Conservation (phyloP, 1,140 invertebrate genomes). For the Dufourea novaeangliae region DNA sequence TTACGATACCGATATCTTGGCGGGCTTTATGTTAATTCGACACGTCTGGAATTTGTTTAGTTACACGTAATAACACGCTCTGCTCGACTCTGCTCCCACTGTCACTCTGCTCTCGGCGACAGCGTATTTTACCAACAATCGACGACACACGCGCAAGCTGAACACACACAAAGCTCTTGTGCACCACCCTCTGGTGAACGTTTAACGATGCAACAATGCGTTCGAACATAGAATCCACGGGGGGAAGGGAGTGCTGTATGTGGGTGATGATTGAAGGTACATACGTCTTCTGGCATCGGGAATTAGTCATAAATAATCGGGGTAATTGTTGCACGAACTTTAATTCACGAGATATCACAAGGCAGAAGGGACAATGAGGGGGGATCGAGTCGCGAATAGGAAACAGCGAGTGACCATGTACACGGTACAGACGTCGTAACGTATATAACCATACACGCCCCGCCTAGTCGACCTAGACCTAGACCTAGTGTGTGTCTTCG, state of each 20-base stretch:
- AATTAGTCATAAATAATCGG: too few species aligned
- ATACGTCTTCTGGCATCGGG: too few species aligned
- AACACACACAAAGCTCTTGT: not conserved
- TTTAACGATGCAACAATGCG: slow-evolving; percentile 11
- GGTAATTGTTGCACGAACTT: too few species aligned
- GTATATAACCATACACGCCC: slow-evolving; percentile 35
- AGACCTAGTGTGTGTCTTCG: slow-evolving; percentile 67
- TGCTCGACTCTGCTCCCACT: not conserved
- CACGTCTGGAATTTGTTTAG: slow-evolving; percentile 34
- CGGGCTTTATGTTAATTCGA: slow-evolving; percentile 25
- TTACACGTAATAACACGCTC: slow-evolving; percentile 16
- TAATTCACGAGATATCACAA: too few species aligned
- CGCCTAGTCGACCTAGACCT: slow-evolving; percentile 76
- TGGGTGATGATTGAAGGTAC: too few species aligned
- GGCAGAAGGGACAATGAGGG: too few species aligned
- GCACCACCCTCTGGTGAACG: too few species aligned
- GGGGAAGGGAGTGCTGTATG: too few species aligned
- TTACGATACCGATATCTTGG: slow-evolving; percentile 17
- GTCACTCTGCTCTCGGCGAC: not conserved
- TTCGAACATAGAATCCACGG: not conserved
- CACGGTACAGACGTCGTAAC: too few species aligned
- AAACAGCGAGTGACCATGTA: too few species aligned
- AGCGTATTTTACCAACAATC: not conserved
- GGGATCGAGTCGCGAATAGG: too few species aligned
- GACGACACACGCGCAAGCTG: not conserved